phyloP scores from a whole-genome alignment of 2,888 invertebrate genomes.

The Zaprionus obscuricornis region DNA sequence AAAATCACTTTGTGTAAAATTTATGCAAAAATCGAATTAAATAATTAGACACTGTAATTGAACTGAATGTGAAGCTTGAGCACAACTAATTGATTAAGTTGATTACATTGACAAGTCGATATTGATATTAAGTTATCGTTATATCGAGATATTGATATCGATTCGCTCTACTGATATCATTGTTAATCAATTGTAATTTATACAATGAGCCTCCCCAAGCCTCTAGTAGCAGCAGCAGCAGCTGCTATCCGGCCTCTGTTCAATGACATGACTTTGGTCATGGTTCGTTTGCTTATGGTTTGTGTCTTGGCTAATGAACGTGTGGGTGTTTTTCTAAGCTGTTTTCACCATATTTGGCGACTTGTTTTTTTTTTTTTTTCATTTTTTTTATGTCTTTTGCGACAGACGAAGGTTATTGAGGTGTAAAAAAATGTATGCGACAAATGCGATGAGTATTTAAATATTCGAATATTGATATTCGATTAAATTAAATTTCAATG shows the following conservation, averaged over 20 bases:
- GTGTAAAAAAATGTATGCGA: too few species aligned
- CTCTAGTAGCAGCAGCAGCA: slow-evolving; percentile 25
- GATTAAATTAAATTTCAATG: too few species aligned
- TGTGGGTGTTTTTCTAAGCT: slow-evolving; percentile 50
- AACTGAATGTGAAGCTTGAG: slow-evolving; percentile 22
- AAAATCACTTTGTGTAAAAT: slow-evolving; percentile 51
- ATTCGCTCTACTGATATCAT: slow-evolving; percentile 19
- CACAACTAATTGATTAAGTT: slow-evolving; percentile 68
- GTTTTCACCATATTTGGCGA: slow-evolving; percentile 29
- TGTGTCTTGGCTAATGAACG: slow-evolving; percentile 31
- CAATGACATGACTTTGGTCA: slow-evolving; percentile 38
- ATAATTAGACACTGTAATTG: slow-evolving; percentile 61
- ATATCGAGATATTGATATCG: background rate
- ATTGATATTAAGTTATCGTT: slow-evolving; percentile 41
- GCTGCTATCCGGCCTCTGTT: background rate
- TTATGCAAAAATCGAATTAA: slow-evolving; percentile 64
- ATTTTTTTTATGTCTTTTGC: too few species aligned
- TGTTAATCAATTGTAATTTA: slow-evolving; percentile 14
- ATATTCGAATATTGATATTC: too few species aligned
- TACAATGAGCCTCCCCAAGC: slow-evolving; percentile 9
- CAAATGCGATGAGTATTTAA: too few species aligned
- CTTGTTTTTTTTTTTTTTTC: slow-evolving; percentile 4
- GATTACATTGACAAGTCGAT: slow-evolving; percentile 58
- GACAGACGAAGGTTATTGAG: slow-evolving; percentile 31
- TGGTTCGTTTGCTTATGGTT: slow-evolving; percentile 30